phyloP scores from a whole-genome alignment of 2,888 invertebrate species.

The Heliconius cydno region DNA sequence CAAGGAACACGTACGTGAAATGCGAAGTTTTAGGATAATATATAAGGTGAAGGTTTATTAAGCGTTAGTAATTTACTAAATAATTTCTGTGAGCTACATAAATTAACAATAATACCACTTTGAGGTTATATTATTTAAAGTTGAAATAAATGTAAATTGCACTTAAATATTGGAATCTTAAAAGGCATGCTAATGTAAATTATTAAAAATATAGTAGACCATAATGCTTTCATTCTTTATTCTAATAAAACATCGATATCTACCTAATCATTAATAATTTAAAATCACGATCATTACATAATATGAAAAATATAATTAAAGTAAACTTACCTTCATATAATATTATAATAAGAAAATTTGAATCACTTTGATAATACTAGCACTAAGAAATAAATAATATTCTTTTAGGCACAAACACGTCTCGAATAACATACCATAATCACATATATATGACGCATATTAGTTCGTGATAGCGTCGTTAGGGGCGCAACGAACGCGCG shows the following conservation, averaged over 20 bases:
- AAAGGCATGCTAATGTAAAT: conserved; percentile 11
- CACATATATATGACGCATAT: conserved; percentile 63
- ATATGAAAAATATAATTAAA: conserved; percentile 52
- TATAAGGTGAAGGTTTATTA: background rate
- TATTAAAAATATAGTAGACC: background rate
- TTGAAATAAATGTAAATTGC: background rate
- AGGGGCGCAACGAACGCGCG: conserved; percentile 54
- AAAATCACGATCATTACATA: conserved; percentile 66
- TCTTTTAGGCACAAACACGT: conserved; percentile 61
- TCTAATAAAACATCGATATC: conserved; percentile 42
- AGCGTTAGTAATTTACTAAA: background rate
- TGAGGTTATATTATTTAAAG: conserved; percentile 56
- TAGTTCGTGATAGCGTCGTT: conserved; percentile 58
- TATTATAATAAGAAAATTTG: conserved; percentile 30
- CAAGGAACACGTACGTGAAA: background rate
- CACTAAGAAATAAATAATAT: conserved; percentile 40
- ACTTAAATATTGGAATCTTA: background rate
- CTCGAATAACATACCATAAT: conserved; percentile 57
- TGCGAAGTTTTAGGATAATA: background rate
- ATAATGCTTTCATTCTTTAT: background rate
- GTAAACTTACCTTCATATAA: conserved; percentile 63
- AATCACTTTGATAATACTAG: conserved; percentile 31
- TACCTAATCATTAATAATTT: conserved; percentile 57
- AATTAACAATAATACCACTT: conserved; percentile 41
- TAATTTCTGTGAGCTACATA: background rate